These are phyloP conservation scores for Gryon sp. DNA, from an alignment of 1,140 invertebrate genomes.

Conservation along the genomic window DNA sequence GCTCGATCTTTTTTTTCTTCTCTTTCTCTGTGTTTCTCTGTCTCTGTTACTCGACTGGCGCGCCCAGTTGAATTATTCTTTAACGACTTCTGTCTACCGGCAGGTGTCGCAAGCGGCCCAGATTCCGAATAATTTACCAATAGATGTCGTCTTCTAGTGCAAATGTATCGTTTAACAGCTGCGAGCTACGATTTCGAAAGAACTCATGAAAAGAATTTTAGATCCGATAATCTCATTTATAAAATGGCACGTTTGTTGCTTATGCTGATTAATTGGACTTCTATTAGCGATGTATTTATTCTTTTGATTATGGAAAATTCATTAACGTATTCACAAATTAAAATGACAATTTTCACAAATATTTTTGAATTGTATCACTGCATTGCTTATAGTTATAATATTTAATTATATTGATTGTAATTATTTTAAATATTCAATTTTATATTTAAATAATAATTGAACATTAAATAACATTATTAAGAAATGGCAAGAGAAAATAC, in stretches of 20 bases:
- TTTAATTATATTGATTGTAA: no score
- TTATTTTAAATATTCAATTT: no score
- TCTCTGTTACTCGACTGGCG: constrained; percentile 19
- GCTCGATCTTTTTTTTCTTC: constrained; percentile 27
- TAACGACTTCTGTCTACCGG: constrained; percentile 54
- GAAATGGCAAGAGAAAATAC: no score
- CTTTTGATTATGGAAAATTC: no score
- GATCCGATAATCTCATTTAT: constrained; percentile 5
- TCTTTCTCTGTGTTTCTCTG: no score
- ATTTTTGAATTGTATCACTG: no score
- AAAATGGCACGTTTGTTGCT: constrained; percentile 1
- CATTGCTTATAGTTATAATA: no score
- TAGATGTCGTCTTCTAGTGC: constrained; percentile 63
- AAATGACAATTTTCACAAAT: no score
- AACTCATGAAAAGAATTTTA: constrained; percentile 31
- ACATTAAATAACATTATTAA: no score
- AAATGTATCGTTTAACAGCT: constrained; percentile 70
- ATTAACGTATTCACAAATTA: no score
- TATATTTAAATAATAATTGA: no score
- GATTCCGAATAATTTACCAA: constrained; percentile 73
- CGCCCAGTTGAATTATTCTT: constrained; percentile 65
- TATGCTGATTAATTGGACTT: constrained; percentile 27
- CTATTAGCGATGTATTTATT: constrained; percentile 12
- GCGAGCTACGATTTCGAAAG: constrained; percentile 64
- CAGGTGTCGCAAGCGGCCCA: constrained; percentile 74